These are phyloP conservation scores for Syngnathus rostellatus DNA, from an alignment of 2,797 vertebrate genomes.

Conservation along the genomic window DNA sequence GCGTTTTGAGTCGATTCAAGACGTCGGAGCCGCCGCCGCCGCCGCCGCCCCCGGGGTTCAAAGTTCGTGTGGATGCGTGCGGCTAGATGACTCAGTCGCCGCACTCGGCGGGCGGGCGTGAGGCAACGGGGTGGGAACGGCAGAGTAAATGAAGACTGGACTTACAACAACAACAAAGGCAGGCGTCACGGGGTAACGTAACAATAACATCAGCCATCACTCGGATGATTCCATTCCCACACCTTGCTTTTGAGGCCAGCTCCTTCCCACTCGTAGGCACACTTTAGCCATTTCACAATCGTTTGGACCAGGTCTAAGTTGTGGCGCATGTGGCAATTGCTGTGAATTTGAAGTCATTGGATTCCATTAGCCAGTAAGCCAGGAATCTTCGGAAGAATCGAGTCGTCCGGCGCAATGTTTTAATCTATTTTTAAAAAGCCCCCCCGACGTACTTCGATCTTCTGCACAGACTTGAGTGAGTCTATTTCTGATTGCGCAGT, in stretches of 20 bases:
- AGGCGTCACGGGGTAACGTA: background rate
- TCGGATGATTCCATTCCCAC: background rate
- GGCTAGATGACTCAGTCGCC: background rate
- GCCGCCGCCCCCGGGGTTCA: background rate
- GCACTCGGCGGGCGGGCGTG: background rate
- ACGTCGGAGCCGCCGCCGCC: background rate
- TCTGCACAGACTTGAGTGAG: too few species aligned
- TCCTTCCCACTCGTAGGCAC: too few species aligned
- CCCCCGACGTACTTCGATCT: too few species aligned
- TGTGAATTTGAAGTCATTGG: too few species aligned
- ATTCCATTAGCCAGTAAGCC: too few species aligned
- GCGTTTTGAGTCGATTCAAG: background rate
- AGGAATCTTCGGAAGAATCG: too few species aligned
- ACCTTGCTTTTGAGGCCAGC: background rate
- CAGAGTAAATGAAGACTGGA: background rate
- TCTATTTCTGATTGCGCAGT: too few species aligned
- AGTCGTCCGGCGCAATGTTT: too few species aligned
- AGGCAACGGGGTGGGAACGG: background rate
- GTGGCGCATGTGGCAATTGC: too few species aligned
- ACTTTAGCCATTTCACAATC: too few species aligned
- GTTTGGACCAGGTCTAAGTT: too few species aligned
- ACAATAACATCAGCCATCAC: background rate
- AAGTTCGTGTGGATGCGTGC: background rate
- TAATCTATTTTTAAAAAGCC: too few species aligned
- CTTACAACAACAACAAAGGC: background rate